These are phyloP conservation scores for Cerceris ruficornis DNA, from an alignment of 2,888 invertebrate genomes.

Conservation along the genomic window DNA sequence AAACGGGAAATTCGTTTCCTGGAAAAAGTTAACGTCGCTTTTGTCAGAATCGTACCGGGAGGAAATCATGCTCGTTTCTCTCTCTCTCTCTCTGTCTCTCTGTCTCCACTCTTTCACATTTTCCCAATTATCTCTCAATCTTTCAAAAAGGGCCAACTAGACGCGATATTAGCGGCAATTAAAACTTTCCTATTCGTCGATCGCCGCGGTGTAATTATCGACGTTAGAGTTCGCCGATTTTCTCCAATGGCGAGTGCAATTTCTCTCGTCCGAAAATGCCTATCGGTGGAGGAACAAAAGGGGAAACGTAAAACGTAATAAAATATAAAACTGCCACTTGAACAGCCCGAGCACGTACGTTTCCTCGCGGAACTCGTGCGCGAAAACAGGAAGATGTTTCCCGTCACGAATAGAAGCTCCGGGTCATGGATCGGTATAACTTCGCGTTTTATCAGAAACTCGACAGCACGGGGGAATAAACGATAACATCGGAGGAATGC, in stretches of 20 bases:
- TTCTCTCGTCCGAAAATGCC: too few species aligned
- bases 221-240: too few species aligned
- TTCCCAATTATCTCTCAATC: too few species aligned
- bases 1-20: conserved; percentile 23
- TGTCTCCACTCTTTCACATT: not conserved
- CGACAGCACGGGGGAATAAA: conserved; percentile 17
- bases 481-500: conserved; percentile 15
- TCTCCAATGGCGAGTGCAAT: too few species aligned
- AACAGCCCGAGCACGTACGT: conserved; percentile 34
- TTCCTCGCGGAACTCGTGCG: conserved; percentile 36
- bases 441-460: conserved; percentile 20
- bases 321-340: conserved; percentile 41
- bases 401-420: conserved; percentile 15
- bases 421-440: conserved; percentile 19
- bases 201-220: too few species aligned
- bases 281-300: conserved; percentile 14
- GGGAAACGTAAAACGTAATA: conserved; percentile 43
- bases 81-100: not conserved
- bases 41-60: conserved; percentile 19
- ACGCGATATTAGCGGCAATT: not conserved
- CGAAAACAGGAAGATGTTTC: conserved; percentile 50
- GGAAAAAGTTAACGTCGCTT: conserved; percentile 36
- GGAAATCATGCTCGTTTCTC: not conserved
- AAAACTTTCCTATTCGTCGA: not conserved
- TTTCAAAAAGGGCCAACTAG: not conserved